A percentile compares a stretch with the other conserved stretches of the same genome.
These are phyloP conservation scores for Spodoptera littoralis DNA, from an alignment of 2,888 invertebrate genomes.

Conservation along the genomic window DNA sequence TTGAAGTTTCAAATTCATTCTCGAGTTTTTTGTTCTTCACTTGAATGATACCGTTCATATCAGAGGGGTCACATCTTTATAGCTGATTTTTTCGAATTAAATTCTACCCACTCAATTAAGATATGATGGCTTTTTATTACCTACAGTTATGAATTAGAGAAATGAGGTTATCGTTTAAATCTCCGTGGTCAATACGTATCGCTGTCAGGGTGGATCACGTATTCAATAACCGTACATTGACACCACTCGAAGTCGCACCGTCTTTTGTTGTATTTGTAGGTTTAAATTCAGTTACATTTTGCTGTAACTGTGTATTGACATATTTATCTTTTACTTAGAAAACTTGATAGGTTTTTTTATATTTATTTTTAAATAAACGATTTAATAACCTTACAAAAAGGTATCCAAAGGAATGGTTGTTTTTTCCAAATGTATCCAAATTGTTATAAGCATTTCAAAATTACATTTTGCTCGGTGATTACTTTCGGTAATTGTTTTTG, in stretches of 20 bases:
- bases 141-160: constrained; percentile 30
- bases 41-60: constrained; percentile 38
- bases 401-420: no score
- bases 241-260: constrained; percentile 19
- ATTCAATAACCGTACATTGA: constrained; percentile 39
- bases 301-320: constrained; percentile 50
- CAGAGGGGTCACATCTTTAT: constrained; percentile 38
- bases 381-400: no score
- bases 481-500: no score
- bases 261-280: constrained; percentile 43
- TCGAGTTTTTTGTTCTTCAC: constrained; percentile 9
- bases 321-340: not conserved
- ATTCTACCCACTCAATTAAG: constrained; percentile 27
- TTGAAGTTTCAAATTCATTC: constrained; percentile 36
- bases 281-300: constrained; percentile 20
- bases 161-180: constrained; percentile 38
- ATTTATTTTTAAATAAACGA: no score
- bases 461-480: no score
- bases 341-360: no score
- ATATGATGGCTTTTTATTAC: constrained; percentile 24
- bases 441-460: no score
- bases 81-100: constrained; percentile 22
- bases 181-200: constrained; percentile 26
- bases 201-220: constrained; percentile 24
- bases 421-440: no score